Evolutionary conservation across 2,113 vertebrate species (phyloP).

Genomic region (Nesospiza acunhae): DNA sequence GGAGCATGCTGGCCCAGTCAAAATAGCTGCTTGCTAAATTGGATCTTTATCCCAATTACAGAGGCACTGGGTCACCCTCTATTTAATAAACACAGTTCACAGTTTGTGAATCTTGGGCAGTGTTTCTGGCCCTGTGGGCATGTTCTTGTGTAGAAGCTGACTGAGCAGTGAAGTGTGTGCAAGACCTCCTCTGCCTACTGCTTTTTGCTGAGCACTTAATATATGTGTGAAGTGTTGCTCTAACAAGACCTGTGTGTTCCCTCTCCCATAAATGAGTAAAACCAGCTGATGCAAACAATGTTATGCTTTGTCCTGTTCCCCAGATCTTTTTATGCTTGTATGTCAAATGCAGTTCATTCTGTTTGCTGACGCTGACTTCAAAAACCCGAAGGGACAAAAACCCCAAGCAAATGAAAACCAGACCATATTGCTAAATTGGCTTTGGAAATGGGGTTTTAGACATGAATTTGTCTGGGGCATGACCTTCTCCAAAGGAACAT

Average conservation of each 20-base stretch:
- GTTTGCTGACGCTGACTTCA: background rate
- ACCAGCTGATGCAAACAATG: background rate
- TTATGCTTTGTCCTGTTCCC: background rate
- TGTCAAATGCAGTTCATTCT: background rate
- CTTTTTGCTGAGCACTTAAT: background rate
- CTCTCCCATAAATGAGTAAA: background rate
- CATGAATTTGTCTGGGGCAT: background rate
- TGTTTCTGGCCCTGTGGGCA: background rate
- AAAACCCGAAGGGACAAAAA: background rate
- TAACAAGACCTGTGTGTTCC: background rate
- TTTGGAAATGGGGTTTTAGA: background rate
- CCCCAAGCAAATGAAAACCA: accelerated
- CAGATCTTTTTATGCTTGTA: background rate
- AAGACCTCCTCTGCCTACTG: background rate
- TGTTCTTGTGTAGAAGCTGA: background rate
- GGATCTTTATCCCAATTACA: background rate
- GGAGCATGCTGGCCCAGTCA: background rate
- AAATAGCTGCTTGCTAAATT: background rate
- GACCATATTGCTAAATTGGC: background rate
- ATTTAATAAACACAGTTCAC: background rate
- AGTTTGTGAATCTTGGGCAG: background rate
- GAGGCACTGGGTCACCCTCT: background rate
- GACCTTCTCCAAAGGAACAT: background rate
- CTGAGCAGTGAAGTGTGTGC: background rate
- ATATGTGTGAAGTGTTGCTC: background rate